Evolutionary conservation across 2,113 vertebrate genomes (phyloP).

Genomic region (Mastomys coucha): DNA sequence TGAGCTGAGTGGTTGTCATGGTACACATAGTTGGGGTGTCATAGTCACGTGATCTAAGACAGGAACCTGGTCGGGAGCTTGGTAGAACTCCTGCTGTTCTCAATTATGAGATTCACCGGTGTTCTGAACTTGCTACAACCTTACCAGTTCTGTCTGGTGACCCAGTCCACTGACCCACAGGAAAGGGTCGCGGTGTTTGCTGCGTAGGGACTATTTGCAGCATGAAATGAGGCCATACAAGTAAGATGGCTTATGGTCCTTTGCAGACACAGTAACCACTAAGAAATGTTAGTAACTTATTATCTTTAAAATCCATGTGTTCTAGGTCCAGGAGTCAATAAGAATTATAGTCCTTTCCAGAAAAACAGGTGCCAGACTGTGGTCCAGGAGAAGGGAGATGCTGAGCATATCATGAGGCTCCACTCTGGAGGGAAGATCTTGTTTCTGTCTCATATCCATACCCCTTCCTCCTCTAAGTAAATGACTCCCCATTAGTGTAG

Average conservation of each 20-base stretch:
- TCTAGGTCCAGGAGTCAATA: background rate
- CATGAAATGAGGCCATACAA: background rate
- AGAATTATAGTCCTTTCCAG: background rate
- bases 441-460: background rate
- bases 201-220: background rate
- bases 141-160: no score
- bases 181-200: background rate
- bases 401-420: background rate
- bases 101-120: no score
- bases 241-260: background rate
- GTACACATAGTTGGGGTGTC: no score
- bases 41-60: no score
- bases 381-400: background rate
- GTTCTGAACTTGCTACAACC: no score
- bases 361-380: background rate
- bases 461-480: background rate
- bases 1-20: no score
- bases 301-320: background rate
- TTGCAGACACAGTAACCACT: background rate
- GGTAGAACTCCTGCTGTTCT: no score
- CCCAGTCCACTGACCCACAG: no score
- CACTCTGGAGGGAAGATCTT: background rate
- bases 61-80: no score
- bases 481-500: background rate
- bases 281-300: background rate